Evolutionary conservation across 2,797 vertebrate genomes (phyloP).

Genomic region (Argya squamiceps): DNA sequence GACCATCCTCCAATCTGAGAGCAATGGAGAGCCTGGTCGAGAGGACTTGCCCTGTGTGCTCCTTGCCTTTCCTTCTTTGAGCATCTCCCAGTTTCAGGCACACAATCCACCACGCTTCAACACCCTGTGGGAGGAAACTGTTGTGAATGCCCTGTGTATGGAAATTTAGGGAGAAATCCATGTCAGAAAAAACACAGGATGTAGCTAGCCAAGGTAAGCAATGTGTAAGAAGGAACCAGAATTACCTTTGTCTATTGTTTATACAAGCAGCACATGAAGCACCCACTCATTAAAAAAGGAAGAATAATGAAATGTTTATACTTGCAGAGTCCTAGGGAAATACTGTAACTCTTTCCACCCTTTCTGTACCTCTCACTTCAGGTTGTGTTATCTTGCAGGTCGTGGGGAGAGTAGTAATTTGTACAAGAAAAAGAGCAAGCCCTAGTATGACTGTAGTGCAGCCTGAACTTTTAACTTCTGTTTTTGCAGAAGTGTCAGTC

Average conservation of each 20-base stretch:
- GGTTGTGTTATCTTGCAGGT: neutral
- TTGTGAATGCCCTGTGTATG: neutral
- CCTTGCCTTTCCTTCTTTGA: neutral
- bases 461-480: neutral
- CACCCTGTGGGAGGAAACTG: neutral
- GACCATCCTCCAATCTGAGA: neutral
- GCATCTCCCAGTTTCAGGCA: neutral
- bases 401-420: neutral
- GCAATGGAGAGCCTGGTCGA: fast-evolving
- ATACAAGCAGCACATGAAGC: neutral
- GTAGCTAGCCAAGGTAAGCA: neutral
- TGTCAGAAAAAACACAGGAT: neutral
- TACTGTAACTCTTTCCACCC: neutral
- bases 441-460: neutral
- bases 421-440: neutral
- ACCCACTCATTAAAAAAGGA: neutral
- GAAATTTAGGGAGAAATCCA: neutral
- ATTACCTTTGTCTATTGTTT: neutral
- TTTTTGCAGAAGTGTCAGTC: neutral
- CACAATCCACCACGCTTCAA: neutral
- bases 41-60: neutral
- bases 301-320: neutral
- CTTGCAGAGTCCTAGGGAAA: neutral
- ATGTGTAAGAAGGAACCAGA: neutral
- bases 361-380: neutral